Percentiles rank a stretch among this genome's conserved stretches.
Evolutionary conservation across 2,113 vertebrate species (phyloP).

Genomic region (Spermophilus dauricus): DNA sequence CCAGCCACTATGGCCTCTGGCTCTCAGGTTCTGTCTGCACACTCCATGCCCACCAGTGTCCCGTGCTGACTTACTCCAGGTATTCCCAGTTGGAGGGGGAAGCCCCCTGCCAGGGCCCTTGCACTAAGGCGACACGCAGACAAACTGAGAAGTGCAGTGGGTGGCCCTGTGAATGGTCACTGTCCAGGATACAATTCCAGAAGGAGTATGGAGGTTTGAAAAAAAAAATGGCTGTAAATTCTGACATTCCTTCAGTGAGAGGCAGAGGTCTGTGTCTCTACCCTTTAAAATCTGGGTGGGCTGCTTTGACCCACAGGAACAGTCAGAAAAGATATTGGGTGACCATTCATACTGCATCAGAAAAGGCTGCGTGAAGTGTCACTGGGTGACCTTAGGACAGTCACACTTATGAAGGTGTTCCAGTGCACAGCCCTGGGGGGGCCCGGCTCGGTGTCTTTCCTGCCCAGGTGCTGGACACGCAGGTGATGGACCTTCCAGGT

Average conservation of each 20-base stretch:
- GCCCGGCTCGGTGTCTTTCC: background rate
- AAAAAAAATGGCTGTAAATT: background rate
- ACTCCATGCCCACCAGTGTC: background rate
- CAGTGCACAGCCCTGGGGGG: rapidly evolving
- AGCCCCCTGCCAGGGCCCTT: too few relatives aligned
- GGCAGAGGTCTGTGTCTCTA: background rate
- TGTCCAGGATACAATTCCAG: background rate
- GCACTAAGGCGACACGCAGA: background rate
- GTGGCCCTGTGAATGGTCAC: too few relatives aligned
- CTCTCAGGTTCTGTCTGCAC: background rate
- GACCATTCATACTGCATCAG: background rate
- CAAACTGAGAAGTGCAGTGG: background rate
- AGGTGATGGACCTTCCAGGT: background rate
- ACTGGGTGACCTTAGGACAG: background rate
- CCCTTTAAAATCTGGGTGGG: background rate
- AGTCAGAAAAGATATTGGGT: background rate
- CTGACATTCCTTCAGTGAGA: background rate
- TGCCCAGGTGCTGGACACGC: background rate
- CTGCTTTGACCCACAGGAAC: background rate
- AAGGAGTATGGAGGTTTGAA: background rate
- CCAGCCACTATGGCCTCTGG: background rate
- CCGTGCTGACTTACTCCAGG: background rate
- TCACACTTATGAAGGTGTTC: rapidly evolving
- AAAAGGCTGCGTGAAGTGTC: background rate
- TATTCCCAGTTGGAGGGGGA: background rate